These are phyloP conservation scores for Cavia porcellus DNA, from an alignment of 2,113 vertebrate genomes.

Conservation along the genomic window DNA sequence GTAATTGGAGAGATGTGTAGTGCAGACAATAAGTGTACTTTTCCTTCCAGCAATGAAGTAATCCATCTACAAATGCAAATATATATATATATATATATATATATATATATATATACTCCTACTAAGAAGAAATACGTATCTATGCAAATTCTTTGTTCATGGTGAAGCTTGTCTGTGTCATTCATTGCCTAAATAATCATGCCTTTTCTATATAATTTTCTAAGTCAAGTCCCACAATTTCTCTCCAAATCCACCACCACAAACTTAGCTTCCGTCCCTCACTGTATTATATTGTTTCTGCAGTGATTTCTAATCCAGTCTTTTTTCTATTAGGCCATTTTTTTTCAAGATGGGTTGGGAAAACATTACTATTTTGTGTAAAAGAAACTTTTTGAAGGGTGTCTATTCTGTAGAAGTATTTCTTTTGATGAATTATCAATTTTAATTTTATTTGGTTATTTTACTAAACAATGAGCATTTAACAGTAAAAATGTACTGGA, in stretches of 20 bases:
- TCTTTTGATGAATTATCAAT: too few relatives aligned
- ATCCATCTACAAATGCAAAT: not conserved
- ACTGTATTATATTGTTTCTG: not conserved
- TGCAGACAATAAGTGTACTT: not conserved
- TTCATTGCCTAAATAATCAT: not conserved
- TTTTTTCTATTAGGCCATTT: not conserved
- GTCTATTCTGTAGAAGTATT: too few relatives aligned
- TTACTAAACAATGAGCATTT: too few relatives aligned
- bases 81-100: not conserved
- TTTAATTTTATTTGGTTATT: too few relatives aligned
- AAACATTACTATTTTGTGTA: not conserved
- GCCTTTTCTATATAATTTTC: not conserved
- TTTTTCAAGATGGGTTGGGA: constrained; percentile 16
- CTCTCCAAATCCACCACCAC: not conserved
- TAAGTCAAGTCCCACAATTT: constrained; percentile 42
- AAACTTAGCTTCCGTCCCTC: not conserved
- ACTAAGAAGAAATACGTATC: not conserved
- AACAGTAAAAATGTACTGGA: too few relatives aligned
- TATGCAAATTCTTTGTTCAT: not conserved
- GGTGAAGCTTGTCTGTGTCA: not conserved
- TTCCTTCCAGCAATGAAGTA: not conserved
- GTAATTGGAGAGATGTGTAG: constrained; percentile 14
- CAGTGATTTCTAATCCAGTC: not conserved
- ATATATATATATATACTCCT: not conserved
- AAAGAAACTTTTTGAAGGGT: too few relatives aligned